Conservation (phyloP, 2,888 invertebrate genomes). For the Limenitis camilla region DNA sequence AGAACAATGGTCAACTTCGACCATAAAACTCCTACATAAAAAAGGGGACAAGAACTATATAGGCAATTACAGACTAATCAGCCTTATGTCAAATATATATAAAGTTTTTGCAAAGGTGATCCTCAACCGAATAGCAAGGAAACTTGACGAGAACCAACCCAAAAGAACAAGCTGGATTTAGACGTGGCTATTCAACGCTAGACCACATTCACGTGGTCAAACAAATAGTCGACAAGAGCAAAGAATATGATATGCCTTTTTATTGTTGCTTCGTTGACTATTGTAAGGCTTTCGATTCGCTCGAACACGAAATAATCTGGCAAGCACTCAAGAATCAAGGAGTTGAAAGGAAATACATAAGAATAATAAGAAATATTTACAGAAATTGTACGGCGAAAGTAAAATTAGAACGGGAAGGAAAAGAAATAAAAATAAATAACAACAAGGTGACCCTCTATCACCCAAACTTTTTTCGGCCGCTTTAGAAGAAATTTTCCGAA, state of each 20-base stretch:
- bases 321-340: too few species aligned
- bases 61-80: conserved; percentile 26
- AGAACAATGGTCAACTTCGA: conserved; percentile 5
- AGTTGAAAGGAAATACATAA: too few species aligned
- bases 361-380: too few species aligned
- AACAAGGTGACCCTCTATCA: too few species aligned
- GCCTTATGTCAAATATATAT: conserved; percentile 23
- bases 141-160: conserved; percentile 26
- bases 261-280: neutral
- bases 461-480: too few species aligned
- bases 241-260: neutral
- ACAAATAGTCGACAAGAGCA: neutral
- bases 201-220: neutral
- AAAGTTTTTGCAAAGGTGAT: conserved; percentile 29
- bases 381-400: too few species aligned
- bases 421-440: too few species aligned
- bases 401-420: too few species aligned
- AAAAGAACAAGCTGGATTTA: conserved; percentile 28
- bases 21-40: conserved; percentile 6
- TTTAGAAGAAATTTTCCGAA: too few species aligned
- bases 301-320: too few species aligned
- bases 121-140: conserved; percentile 13
- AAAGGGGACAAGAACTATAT: conserved; percentile 16
- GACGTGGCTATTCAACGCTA: conserved; percentile 6
- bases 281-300: too few species aligned